Evolutionary conservation across 2,888 invertebrate genomes (phyloP), one percentile per base, ranked within the genome.

Genomic region (Trissolcus brochymenae): DNA sequence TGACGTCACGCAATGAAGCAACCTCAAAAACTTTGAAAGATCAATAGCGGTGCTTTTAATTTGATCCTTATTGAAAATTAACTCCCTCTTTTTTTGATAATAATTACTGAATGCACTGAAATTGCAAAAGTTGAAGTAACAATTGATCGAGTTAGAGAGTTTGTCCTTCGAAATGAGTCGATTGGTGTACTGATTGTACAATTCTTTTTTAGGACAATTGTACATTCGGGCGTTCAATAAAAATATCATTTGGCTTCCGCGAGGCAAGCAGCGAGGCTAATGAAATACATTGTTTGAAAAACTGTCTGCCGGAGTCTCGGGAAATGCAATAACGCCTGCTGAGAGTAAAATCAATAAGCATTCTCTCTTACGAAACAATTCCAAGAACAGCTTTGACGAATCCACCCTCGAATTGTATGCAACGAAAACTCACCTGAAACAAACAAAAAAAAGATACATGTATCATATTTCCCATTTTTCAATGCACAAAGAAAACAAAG

Each of bases 291-390:
- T 54, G 67, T 61, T 50, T 50, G 11, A 17, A 59, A 59, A 72
- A 21, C 54, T 40, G 9, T 17, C 25, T 19, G 25, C 29, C 17
- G 17, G 21, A 53, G 21, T 41, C 14, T 25, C 43, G 43, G 9
- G 53, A 64, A 65, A 51, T 61, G 61, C 67, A 74, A 67, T 71
- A 71, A 62, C 43, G 62, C 66, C 16, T 21, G 57, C 13, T 40
- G 61, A 61, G 66, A 61, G 66, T 6, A 61, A 66, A 74, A 74
- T 74, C 74, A 60, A 74, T 74, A 74, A 35, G 11, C 61, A 55
- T 73, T 73, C 46, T 35, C 53, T 73, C 65, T 67, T 74, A 74
- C 74, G 61, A 67, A 74, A 55, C 74, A 67, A 61, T 66, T 35
- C 54, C 35, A 51, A 55, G 62, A 67, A 61, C 56, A 43, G 67